Evolutionary conservation across 2,797 vertebrate genomes (phyloP).

Genomic region (Fistularia tabacaria): DNA sequence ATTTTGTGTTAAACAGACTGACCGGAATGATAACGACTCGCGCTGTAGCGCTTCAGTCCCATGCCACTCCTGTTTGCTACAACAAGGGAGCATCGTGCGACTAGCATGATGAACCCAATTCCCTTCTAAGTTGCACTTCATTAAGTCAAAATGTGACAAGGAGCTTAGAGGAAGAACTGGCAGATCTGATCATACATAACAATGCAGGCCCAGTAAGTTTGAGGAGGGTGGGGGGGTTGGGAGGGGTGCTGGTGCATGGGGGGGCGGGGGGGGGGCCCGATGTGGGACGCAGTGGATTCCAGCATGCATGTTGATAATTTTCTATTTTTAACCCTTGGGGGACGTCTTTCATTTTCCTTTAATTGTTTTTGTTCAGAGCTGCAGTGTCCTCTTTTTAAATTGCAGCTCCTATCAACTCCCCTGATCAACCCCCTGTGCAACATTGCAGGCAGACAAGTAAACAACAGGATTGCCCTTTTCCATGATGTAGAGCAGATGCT

Average conservation of each 20-base stretch:
- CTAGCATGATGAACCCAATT: conserved; percentile 99
- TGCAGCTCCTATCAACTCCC: conserved; percentile 78
- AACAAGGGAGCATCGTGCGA: conserved; percentile 98
- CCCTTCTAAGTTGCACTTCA: conserved; percentile 99
- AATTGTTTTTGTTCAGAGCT: conserved; percentile 83
- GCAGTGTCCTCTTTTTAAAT: conserved; percentile 82
- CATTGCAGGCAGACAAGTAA: conserved; percentile 73
- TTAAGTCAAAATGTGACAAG: conserved; percentile 99
- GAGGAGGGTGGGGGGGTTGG: conserved; percentile 22
- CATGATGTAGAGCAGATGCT: conserved; percentile 53
- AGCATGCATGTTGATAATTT: conserved; percentile 84
- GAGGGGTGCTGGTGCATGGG: conserved; percentile 30
- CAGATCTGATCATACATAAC: conserved; percentile 99
- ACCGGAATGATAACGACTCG: conserved; percentile 99
- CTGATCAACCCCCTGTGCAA: conserved; percentile 76
- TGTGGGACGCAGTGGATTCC: conserved; percentile 71
- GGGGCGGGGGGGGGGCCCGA: conserved; percentile 50
- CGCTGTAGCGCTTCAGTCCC: conserved; percentile 95
- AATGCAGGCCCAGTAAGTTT: conserved; percentile 96
- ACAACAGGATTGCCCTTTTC: conserved; percentile 77
- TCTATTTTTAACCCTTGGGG: conserved; percentile 85
- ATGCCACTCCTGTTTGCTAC: conserved; percentile 99
- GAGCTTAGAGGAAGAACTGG: conserved; percentile 99
- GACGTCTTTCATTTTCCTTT: conserved; percentile 83
- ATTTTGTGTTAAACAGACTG: conserved; percentile 99